Conservation (phyloP, 1,140 invertebrate genomes). For the Drosophila ohnishii region DNA sequence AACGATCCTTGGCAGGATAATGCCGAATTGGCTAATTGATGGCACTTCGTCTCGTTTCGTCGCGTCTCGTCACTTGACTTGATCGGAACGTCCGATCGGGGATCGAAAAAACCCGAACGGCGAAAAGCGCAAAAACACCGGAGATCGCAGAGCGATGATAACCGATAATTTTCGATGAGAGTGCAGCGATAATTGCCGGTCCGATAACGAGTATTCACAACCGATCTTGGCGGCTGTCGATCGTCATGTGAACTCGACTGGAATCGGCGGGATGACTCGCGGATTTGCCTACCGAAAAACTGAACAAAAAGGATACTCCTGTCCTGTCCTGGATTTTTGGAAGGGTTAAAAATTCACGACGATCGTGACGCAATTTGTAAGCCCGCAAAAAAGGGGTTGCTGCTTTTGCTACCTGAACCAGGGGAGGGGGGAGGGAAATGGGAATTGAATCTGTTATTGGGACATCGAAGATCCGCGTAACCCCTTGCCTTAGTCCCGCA, state of each 20-base stretch:
- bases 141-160: slow-evolving; percentile 44
- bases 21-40: slow-evolving; percentile 63
- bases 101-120: neutral
- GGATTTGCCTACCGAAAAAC: slow-evolving; percentile 35
- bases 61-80: slow-evolving; percentile 59
- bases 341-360: slow-evolving; percentile 57
- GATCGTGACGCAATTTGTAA: slow-evolving; percentile 65
- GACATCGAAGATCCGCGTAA: slow-evolving; percentile 61
- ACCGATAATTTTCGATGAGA: slow-evolving; percentile 5
- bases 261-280: slow-evolving; percentile 24
- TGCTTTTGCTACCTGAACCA: slow-evolving; percentile 56
- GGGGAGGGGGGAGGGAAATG: neutral
- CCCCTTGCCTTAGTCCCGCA: slow-evolving; percentile 75
- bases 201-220: slow-evolving; percentile 37
- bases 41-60: slow-evolving; percentile 41
- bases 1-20: slow-evolving; percentile 17
- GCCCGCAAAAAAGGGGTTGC: slow-evolving; percentile 25
- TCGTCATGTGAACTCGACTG: slow-evolving; percentile 30
- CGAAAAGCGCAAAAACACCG: slow-evolving; percentile 45
- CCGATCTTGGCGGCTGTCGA: slow-evolving; percentile 53
- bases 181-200: slow-evolving; percentile 41
- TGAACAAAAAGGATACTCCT: neutral
- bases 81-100: slow-evolving; percentile 48
- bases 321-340: neutral
- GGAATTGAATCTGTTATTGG: slow-evolving; percentile 59